phyloP scores from a whole-genome alignment of 2,888 invertebrate species.

The Torymus auratus region DNA sequence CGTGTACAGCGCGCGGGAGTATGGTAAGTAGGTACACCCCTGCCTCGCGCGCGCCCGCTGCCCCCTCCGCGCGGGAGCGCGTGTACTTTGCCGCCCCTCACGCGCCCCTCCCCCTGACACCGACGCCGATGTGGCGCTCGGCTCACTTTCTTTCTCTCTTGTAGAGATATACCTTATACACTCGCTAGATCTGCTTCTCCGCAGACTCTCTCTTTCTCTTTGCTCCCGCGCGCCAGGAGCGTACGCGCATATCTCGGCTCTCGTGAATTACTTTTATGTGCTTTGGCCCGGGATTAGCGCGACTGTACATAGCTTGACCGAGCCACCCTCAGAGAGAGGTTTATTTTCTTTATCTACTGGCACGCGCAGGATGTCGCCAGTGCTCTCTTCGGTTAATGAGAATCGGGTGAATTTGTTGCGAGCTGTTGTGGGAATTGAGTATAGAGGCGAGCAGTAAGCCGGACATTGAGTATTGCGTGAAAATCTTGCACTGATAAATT shows the following conservation, averaged over 20 bases:
- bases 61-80: conserved; percentile 1
- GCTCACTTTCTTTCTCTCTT: too few species aligned
- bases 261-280: conserved; percentile 58
- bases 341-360: conserved; percentile 45
- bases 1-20: conserved; percentile 71
- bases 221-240: too few species aligned
- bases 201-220: conserved; percentile 5
- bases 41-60: conserved; percentile 60
- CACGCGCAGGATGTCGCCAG: background rate
- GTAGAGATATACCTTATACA: too few species aligned
- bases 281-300: conserved; percentile 39
- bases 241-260: conserved; percentile 12
- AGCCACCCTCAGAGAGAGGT: conserved; percentile 1
- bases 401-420: conserved; percentile 22
- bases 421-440: conserved; percentile 40
- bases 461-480: too few species aligned
- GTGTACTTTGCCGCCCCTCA: conserved; percentile 63
- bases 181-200: too few species aligned
- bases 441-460: conserved; percentile 9
- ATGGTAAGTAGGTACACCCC: conserved; percentile 76
- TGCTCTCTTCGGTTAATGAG: conserved; percentile 12
- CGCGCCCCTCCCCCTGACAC: conserved; percentile 19
- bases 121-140: too few species aligned
- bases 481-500: background rate
- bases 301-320: conserved; percentile 21